These are phyloP conservation scores for Leptodactylus fallax DNA, from an alignment of 2,797 vertebrate species.

Conservation along the genomic window DNA sequence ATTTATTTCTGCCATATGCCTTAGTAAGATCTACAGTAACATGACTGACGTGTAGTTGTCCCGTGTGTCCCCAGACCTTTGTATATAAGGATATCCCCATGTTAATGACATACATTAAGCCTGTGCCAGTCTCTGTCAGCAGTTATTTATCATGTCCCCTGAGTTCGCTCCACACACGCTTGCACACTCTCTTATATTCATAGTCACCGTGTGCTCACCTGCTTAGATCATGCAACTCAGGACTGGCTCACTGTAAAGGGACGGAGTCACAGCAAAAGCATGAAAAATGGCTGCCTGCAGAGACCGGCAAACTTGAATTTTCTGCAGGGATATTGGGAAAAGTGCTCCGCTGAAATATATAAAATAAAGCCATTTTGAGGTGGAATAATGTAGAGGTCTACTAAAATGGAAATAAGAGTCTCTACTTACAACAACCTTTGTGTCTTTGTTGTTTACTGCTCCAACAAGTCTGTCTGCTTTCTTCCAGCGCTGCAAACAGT, in stretches of 20 bases:
- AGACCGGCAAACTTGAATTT: slow-evolving; percentile 27
- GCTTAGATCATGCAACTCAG: slow-evolving; percentile 24
- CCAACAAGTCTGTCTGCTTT: slow-evolving; percentile 24
- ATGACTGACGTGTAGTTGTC: background rate
- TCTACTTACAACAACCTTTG: slow-evolving; percentile 40
- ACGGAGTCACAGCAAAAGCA: slow-evolving; percentile 47
- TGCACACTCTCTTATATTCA: background rate
- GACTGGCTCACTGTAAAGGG: slow-evolving; percentile 23
- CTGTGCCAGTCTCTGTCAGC: slow-evolving; percentile 41
- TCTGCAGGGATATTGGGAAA: slow-evolving; percentile 36
- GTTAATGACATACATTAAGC: background rate
- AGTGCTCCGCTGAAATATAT: slow-evolving; percentile 32
- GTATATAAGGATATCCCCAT: background rate
- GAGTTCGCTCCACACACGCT: background rate
- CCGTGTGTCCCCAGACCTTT: background rate
- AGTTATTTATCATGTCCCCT: slow-evolving; percentile 25
- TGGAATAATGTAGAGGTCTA: background rate
- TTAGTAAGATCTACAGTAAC: no score
- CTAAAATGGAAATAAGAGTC: background rate
- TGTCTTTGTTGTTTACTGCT: slow-evolving; percentile 4
- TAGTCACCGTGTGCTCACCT: slow-evolving; percentile 32
- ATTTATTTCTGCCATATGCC: no score
- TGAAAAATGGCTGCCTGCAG: slow-evolving; percentile 48
- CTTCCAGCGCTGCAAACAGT: slow-evolving; percentile 48
- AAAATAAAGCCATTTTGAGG: slow-evolving; percentile 32